Conservation (phyloP, 2,113 vertebrate genomes). For the Leiothrix lutea region DNA sequence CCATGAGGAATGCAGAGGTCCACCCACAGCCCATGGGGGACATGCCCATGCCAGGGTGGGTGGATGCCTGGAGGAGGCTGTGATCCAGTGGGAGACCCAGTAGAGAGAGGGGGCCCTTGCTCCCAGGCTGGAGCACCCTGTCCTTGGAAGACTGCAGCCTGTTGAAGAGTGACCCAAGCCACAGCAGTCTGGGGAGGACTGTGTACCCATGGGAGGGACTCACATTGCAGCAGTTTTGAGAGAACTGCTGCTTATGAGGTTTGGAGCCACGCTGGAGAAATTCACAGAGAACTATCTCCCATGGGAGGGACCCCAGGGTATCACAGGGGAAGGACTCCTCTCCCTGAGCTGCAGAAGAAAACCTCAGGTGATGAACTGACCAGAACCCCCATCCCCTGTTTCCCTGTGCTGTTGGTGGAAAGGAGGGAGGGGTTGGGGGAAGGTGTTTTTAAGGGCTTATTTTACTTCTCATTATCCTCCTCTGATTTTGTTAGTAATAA, state of each 20-base stretch:
- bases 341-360: neutral
- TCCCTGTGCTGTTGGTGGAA: no score
- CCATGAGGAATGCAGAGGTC: neutral
- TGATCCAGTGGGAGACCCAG: no score
- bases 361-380: fast-evolving
- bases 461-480: neutral
- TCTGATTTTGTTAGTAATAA: neutral
- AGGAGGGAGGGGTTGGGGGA: neutral
- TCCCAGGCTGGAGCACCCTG: neutral
- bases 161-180: fast-evolving
- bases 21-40: neutral
- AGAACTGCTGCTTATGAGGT: neutral
- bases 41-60: fast-evolving
- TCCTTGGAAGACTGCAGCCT: neutral
- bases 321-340: neutral
- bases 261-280: neutral
- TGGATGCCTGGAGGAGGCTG: neutral
- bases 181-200: neutral
- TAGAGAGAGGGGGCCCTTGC: neutral
- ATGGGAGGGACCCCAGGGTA: fast-evolving
- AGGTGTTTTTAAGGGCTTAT: neutral
- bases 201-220: neutral
- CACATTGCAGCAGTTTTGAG: neutral
- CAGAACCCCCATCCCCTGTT: fast-evolving
- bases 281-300: fast-evolving